Evolutionary conservation across 2,797 vertebrate species (phyloP).

Genomic region (Otolemur crassicaudatus): DNA sequence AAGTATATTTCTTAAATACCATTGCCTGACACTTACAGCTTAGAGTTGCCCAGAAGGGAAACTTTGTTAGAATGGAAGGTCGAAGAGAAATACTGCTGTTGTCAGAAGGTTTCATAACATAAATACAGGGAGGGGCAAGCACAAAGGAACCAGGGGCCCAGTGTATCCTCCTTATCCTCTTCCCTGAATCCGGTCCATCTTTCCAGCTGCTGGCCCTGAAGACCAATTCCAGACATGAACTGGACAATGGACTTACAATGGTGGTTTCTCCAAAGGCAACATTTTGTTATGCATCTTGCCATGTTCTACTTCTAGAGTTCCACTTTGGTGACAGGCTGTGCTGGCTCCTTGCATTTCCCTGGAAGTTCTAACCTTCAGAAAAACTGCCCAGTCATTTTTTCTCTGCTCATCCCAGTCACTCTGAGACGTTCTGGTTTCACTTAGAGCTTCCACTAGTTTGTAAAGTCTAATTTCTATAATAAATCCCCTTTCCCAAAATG

Average conservation of each 20-base stretch:
- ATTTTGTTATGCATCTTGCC: background rate
- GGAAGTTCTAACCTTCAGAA: background rate
- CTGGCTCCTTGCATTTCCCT: background rate
- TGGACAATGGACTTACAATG: background rate
- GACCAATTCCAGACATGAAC: background rate
- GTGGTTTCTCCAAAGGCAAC: background rate
- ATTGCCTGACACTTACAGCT: background rate
- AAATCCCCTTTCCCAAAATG: background rate
- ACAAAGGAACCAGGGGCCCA: rapidly evolving
- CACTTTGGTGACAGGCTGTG: background rate
- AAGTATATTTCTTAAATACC: background rate
- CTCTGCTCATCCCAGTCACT: no score
- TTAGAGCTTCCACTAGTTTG: background rate
- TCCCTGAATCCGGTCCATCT: background rate
- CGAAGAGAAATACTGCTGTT: background rate
- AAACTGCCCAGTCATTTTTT: background rate
- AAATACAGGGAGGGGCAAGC: background rate
- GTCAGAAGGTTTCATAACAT: background rate
- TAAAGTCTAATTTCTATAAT: background rate
- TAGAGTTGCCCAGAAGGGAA: background rate
- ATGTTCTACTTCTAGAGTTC: background rate
- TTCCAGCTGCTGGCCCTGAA: background rate
- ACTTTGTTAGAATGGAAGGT: background rate
- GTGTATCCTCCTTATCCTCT: background rate
- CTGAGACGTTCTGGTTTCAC: background rate